Conservation (phyloP, 2,888 invertebrate genomes). For the Petrophora chlorosata region DNA sequence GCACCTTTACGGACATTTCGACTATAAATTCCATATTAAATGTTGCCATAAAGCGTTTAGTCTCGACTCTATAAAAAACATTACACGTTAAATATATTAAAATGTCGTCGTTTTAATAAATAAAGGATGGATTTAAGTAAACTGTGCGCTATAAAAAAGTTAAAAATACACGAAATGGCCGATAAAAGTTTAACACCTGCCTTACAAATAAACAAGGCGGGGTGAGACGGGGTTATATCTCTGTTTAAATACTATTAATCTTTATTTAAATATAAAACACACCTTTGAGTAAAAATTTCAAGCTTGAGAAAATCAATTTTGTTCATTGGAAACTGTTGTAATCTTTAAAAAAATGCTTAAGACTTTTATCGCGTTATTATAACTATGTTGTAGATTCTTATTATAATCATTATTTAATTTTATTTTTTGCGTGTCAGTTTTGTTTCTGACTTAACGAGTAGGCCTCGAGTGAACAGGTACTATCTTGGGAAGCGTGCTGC, state of each 20-base stretch:
- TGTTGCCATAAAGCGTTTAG: slow-evolving; percentile 29
- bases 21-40: slow-evolving; percentile 33
- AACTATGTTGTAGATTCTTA: too few relatives aligned
- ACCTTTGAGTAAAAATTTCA: slow-evolving; percentile 7
- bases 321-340: too few relatives aligned
- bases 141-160: slow-evolving; percentile 34
- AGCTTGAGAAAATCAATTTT: too few relatives aligned
- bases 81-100: slow-evolving; percentile 25
- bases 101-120: slow-evolving; percentile 34
- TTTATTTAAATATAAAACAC: slow-evolving; percentile 20
- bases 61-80: slow-evolving; percentile 33
- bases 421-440: too few relatives aligned
- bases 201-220: slow-evolving; percentile 33
- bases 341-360: too few relatives aligned
- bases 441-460: too few relatives aligned
- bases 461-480: too few relatives aligned
- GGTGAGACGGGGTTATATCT: slow-evolving; percentile 8
- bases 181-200: slow-evolving; percentile 52
- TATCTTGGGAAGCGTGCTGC: too few relatives aligned
- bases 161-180: slow-evolving; percentile 43
- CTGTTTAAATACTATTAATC: slow-evolving; percentile 24
- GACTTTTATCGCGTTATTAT: too few relatives aligned
- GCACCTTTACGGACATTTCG: slow-evolving; percentile 18
- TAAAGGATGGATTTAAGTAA: slow-evolving; percentile 39
- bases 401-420: too few relatives aligned